Evolutionary conservation across 2,888 invertebrate genomes (phyloP), one percentile per base, ranked within the genome.

Genomic region (Geotrupes spiniger): DNA sequence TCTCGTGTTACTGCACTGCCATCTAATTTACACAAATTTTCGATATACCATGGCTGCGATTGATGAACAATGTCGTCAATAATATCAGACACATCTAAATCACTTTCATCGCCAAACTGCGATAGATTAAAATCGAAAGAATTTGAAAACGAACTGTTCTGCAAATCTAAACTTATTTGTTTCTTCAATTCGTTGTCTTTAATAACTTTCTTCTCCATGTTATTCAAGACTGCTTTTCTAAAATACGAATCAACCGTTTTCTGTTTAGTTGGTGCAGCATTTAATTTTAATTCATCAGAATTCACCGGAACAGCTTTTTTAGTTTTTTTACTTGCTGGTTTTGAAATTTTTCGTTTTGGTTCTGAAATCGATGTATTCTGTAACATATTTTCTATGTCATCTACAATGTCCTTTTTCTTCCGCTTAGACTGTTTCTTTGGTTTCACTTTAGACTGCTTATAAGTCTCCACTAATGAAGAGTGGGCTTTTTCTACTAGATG

Each of bases 401-500:
- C 61, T 4, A 60, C 38, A 36, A 41, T 16, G 41, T 40, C 31
- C 29, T 36, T 58, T 15, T 49, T 56, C 36, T 59, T 63, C 40
- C 63, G 54, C 53, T 60, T 66, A 6, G 52, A 46, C 9, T 53
- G 36, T 48, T 62, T 66, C 44, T 65, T 68, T 2, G 65, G 63
- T 71, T 76, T 58, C 52, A 65, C 76, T 68, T 82, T 79, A 51
- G 81, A 78, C 21, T 76, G 73, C 51, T 78, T 77, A 55, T 83
- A 76, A 58, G 64, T 64, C 37, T 79, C 73, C 0, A 85, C 85
- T 46, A 88, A 49, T 1, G 78, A 70, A 12, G 85, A 82, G 69
- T 85, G 87, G 38, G 82, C 81, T 54, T 72, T 68, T 26, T 76
- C 72, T 58, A 89, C 78, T 12, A 83, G 69, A 52, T 78, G 74